Evolutionary conservation across 2,888 invertebrate species (phyloP).

Genomic region (Neocrepidodera transversa): DNA sequence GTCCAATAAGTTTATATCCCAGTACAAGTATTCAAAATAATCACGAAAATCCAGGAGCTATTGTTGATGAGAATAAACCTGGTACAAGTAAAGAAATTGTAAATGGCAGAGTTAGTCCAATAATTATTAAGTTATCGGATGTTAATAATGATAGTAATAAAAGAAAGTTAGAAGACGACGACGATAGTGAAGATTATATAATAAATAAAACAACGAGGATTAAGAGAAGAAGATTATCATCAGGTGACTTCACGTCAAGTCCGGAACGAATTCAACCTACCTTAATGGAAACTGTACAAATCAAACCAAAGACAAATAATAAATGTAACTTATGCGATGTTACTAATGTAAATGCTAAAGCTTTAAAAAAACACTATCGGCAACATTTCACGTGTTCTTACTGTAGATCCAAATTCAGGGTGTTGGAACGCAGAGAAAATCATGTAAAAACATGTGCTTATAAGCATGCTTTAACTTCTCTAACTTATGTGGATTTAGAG

Average conservation of each 20-base stretch:
- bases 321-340: background rate
- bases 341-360: background rate
- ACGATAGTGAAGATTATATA: background rate
- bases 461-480: background rate
- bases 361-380: background rate
- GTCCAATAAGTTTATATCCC: background rate
- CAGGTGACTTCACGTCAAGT: background rate
- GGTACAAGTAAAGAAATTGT: background rate
- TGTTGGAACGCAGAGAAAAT: background rate
- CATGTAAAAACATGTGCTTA: constrained; percentile 3
- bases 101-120: background rate
- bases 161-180: background rate
- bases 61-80: background rate
- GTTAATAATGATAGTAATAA: background rate
- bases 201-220: background rate
- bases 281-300: constrained; percentile 6
- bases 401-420: background rate
- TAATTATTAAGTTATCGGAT: background rate
- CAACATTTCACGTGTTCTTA: constrained; percentile 6
- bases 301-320: background rate
- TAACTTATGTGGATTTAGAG: background rate
- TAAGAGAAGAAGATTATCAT: background rate
- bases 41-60: no score
- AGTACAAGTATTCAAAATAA: no score
- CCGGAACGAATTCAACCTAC: background rate